Evolutionary conservation across 2,113 vertebrate genomes (phyloP).

Genomic region (Colaptes auratus): DNA sequence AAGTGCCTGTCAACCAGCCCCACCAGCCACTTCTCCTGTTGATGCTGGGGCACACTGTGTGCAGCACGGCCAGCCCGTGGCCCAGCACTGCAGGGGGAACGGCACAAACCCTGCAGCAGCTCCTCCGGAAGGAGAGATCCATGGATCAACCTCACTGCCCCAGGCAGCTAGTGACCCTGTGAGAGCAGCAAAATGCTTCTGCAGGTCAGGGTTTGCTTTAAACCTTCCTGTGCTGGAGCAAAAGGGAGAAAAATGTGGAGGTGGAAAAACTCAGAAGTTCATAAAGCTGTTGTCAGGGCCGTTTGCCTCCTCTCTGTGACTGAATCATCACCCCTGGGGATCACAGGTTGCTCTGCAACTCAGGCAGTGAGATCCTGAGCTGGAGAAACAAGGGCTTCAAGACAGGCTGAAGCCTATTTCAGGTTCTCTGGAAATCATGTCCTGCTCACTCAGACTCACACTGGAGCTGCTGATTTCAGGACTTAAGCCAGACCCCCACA

Average conservation of each 20-base stretch:
- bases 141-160: accelerated
- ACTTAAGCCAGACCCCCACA: not conserved
- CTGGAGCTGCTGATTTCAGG: not conserved
- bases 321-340: not conserved
- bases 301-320: not conserved
- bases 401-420: not conserved
- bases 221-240: not conserved
- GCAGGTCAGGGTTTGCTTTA: not conserved
- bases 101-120: not conserved
- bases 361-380: not conserved
- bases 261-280: not conserved
- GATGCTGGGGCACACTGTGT: not conserved
- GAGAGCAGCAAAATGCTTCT: not conserved
- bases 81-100: not conserved
- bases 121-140: not conserved
- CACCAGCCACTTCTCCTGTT: not conserved
- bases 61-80: accelerated
- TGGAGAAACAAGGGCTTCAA: not conserved
- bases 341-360: not conserved
- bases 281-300: not conserved
- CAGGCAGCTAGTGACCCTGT: not conserved
- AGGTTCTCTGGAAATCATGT: not conserved
- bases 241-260: not conserved
- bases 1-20: not conserved
- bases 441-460: not conserved